Evolutionary conservation across 1,140 invertebrate genomes (phyloP).

Genomic region (Bicyclus anynana): DNA sequence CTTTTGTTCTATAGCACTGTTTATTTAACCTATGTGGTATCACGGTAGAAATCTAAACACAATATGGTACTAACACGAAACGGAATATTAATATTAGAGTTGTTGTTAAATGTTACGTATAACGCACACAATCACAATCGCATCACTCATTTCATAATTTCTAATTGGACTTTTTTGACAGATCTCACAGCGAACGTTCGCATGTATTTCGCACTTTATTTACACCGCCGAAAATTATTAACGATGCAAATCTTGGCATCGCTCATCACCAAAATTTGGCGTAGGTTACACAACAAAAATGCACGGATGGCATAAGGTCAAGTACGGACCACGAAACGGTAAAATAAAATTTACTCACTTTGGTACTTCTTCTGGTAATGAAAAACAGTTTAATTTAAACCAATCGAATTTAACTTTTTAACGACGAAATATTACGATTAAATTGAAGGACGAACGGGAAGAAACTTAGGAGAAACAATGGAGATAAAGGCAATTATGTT

Average conservation of each 20-base stretch:
- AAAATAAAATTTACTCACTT: conserved; percentile 50
- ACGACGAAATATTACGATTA: conserved; percentile 20
- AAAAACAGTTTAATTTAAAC: conserved; percentile 23
- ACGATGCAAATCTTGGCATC: conserved; percentile 54
- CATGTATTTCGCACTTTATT: conserved; percentile 12
- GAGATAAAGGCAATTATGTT: conserved; percentile 59
- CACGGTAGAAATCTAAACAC: conserved; percentile 19
- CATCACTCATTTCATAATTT: conserved; percentile 22
- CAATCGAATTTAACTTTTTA: conserved; percentile 4
- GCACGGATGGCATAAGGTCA: conserved; percentile 64
- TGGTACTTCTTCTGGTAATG: conserved; percentile 1
- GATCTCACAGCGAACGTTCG: conserved; percentile 13
- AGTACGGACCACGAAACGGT: conserved; percentile 53
- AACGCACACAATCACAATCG: not conserved
- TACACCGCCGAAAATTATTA: conserved; percentile 14
- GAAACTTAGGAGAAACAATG: conserved; percentile 60
- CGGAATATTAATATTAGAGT: not conserved
- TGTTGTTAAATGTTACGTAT: not conserved
- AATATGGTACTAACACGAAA: not conserved
- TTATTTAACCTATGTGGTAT: conserved; percentile 14
- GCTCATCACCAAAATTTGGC: conserved; percentile 48
- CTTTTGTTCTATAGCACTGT: conserved; percentile 8
- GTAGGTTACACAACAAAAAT: conserved; percentile 69
- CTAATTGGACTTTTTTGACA: conserved; percentile 43
- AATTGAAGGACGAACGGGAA: conserved; percentile 36